A percentile compares a stretch with the other conserved stretches of the same genome.
Evolutionary conservation across 2,113 vertebrate genomes (phyloP).

Genomic region (Microcebus ravelobensis): DNA sequence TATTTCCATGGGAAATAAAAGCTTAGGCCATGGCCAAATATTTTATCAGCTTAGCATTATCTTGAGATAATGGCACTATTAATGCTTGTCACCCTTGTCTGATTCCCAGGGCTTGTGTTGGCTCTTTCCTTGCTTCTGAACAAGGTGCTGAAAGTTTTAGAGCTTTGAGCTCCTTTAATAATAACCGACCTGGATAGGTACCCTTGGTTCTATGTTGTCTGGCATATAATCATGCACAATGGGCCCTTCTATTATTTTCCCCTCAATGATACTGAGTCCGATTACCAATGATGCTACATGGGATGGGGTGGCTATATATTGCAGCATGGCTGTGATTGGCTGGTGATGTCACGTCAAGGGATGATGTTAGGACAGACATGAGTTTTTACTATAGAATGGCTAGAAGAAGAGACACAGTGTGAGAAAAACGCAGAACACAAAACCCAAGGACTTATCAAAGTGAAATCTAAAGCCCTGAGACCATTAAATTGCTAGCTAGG

Average conservation of each 20-base stretch:
- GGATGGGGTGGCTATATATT: not conserved
- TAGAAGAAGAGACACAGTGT: not conserved
- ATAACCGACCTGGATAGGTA: conserved; percentile 3
- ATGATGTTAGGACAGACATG: not conserved
- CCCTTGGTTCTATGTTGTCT: conserved; percentile 20
- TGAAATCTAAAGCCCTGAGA: not conserved
- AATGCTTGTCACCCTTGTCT: conserved; percentile 63
- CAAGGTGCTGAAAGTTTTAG: conserved; percentile 61
- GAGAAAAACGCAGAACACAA: not conserved
- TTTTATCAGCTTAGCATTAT: conserved; percentile 80
- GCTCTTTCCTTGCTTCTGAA: conserved; percentile 56
- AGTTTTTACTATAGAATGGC: not conserved
- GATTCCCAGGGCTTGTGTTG: conserved; percentile 49
- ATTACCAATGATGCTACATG: not conserved
- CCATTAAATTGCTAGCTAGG: not conserved
- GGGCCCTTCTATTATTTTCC: not conserved
- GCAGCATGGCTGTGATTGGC: not conserved
- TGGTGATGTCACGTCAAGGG: not conserved
- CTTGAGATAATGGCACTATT: conserved; percentile 64
- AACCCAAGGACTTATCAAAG: not conserved
- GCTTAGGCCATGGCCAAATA: conserved; percentile 66
- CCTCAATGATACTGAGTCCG: conserved; percentile 1
- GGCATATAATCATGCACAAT: not conserved
- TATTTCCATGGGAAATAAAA: conserved; percentile 77
- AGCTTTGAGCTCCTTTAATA: not conserved